A percentile compares a stretch with the other conserved stretches of the same genome.
Conservation (phyloP, 1,140 invertebrate genomes). For the Berghia stephanieae region DNA sequence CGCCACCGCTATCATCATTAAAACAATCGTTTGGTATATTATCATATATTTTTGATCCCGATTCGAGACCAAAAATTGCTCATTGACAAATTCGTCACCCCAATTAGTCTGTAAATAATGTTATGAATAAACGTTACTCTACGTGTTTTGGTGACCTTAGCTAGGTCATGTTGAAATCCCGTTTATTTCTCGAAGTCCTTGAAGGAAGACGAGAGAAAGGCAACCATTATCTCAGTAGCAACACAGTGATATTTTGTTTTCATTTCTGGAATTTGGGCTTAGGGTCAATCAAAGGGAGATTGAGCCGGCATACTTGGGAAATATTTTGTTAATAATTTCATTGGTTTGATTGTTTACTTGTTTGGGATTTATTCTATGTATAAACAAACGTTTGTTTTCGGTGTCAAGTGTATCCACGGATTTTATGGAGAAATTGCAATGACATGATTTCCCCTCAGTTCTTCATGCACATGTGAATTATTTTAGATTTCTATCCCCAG, state of each 20-base stretch:
- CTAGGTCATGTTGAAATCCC: conserved; percentile 29
- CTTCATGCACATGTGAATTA: conserved; percentile 39
- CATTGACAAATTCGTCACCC: not conserved
- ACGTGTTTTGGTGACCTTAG: not conserved
- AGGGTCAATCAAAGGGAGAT: too few species aligned
- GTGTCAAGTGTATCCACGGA: conserved; percentile 43
- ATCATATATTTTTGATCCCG: too few species aligned
- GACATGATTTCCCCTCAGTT: conserved; percentile 23
- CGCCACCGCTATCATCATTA: not conserved
- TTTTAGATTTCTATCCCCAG: conserved; percentile 20
- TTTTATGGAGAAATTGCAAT: conserved; percentile 38
- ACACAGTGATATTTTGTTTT: conserved; percentile 44
- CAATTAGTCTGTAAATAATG: conserved; percentile 16
- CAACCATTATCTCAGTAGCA: conserved; percentile 45
- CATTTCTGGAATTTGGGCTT: conserved; percentile 18
- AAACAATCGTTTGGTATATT: not conserved
- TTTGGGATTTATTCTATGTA: not conserved
- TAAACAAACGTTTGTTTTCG: conserved; percentile 25
- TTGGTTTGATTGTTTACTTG: conserved; percentile 9
- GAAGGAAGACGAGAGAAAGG: conserved; percentile 41
- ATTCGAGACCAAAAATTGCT: too few species aligned
- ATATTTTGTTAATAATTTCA: not conserved
- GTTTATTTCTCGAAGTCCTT: conserved; percentile 40
- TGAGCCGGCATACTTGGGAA: not conserved
- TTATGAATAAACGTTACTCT: conserved; percentile 1